phyloP scores from a whole-genome alignment of 2,797 vertebrate genomes.

The Pseudomugil tenellus region DNA sequence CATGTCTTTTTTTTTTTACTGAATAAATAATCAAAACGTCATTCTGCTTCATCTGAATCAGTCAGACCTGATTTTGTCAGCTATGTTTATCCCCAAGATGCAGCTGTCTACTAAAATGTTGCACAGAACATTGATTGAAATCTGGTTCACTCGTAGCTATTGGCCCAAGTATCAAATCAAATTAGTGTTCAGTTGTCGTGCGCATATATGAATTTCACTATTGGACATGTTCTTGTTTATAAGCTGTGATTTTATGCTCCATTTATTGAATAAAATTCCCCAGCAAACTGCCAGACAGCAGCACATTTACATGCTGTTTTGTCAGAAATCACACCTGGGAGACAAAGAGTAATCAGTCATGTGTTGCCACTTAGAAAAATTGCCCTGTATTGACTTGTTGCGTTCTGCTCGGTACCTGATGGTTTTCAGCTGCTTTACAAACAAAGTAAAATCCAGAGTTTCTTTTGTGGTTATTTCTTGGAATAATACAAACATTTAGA shows the following conservation, averaged over 20 bases:
- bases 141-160: slow-evolving; percentile 1
- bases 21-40: not conserved
- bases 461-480: not conserved
- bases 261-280: slow-evolving; percentile 40
- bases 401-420: slow-evolving; percentile 5
- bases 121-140: slow-evolving; percentile 1
- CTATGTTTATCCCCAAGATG: not conserved
- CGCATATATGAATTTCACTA: slow-evolving; percentile 20
- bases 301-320: slow-evolving; percentile 36
- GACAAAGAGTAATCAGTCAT: slow-evolving; percentile 50
- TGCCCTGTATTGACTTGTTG: slow-evolving; percentile 14
- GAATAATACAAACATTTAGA: slow-evolving; percentile 15
- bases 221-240: slow-evolving; percentile 28
- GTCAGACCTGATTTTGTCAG: not conserved
- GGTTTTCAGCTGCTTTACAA: slow-evolving; percentile 15
- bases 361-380: slow-evolving; percentile 37
- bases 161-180: slow-evolving; percentile 18
- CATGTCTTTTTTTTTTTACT: too few relatives aligned
- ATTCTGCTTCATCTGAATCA: not conserved
- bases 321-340: slow-evolving; percentile 54
- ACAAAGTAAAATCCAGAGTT: not conserved
- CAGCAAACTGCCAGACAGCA: slow-evolving; percentile 30
- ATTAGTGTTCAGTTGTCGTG: slow-evolving; percentile 23
- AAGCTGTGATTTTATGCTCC: slow-evolving; percentile 38
- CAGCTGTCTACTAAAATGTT: slow-evolving; percentile 4